Conservation (phyloP, 1,140 invertebrate genomes). For the Psix sp. region DNA sequence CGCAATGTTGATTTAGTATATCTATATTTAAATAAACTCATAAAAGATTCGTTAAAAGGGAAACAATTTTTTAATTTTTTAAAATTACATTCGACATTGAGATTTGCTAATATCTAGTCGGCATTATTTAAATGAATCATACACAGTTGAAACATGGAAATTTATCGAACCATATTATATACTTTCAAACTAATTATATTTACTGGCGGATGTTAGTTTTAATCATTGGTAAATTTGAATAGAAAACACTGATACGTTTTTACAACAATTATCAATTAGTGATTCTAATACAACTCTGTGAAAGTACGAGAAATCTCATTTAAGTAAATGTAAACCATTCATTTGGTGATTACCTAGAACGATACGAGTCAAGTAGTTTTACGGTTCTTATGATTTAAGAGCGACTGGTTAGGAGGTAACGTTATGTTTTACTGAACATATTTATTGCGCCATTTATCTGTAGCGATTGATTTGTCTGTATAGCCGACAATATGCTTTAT, state of each 20-base stretch:
- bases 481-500: constrained; percentile 32
- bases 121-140: too few species aligned
- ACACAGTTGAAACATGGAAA: too few species aligned
- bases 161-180: too few species aligned
- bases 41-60: too few species aligned
- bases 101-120: too few species aligned
- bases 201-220: constrained; percentile 13
- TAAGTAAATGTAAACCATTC: constrained; percentile 34
- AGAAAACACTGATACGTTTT: constrained; percentile 6
- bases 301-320: constrained; percentile 39
- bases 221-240: constrained; percentile 8
- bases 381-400: too few species aligned
- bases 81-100: too few species aligned
- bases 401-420: constrained; percentile 29
- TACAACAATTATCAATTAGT: constrained; percentile 36
- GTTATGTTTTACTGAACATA: constrained; percentile 14
- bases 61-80: too few species aligned
- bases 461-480: constrained; percentile 66
- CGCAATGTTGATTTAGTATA: too few species aligned
- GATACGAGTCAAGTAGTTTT: constrained; percentile 41
- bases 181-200: too few species aligned
- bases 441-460: constrained; percentile 24
- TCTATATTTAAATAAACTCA: too few species aligned
- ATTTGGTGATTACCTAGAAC: constrained; percentile 46
- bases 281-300: constrained; percentile 16